These are phyloP conservation scores for Deroptyus accipitrinus DNA, from an alignment of 2,113 vertebrate genomes.

Conservation along the genomic window DNA sequence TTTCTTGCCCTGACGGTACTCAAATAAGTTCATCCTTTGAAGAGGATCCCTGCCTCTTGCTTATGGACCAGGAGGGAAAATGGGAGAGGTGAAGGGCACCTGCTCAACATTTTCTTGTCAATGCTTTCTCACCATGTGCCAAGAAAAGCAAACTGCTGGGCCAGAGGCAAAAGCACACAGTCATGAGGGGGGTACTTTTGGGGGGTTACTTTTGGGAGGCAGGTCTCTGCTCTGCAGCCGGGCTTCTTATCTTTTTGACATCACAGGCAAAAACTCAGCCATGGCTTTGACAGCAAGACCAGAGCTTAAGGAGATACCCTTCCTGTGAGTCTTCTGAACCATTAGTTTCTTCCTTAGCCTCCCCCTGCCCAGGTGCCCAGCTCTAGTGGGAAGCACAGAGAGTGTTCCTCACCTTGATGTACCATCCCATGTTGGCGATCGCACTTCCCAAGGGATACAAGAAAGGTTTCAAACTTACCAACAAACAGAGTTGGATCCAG, in stretches of 20 bases:
- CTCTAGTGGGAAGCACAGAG: background rate
- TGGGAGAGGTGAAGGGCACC: background rate
- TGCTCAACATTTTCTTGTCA: background rate
- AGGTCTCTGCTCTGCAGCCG: background rate
- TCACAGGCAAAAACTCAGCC: background rate
- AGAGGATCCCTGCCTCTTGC: background rate
- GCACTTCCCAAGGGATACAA: background rate
- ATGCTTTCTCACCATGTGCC: background rate
- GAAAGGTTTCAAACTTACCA: background rate
- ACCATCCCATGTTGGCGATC: background rate
- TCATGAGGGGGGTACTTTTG: accelerated
- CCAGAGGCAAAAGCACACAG: background rate
- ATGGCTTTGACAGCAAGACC: background rate
- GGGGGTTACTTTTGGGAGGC: background rate
- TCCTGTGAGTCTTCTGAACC: background rate
- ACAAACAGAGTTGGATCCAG: background rate
- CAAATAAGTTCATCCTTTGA: background rate
- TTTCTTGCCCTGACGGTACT: background rate
- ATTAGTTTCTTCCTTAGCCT: background rate
- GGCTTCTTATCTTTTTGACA: background rate
- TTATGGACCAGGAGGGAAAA: background rate
- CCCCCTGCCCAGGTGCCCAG: background rate
- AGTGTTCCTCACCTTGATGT: background rate
- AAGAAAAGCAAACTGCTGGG: background rate
- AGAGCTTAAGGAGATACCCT: background rate